phyloP scores from a whole-genome alignment of 1,140 invertebrate genomes.

The Monochamus saltuarius region DNA sequence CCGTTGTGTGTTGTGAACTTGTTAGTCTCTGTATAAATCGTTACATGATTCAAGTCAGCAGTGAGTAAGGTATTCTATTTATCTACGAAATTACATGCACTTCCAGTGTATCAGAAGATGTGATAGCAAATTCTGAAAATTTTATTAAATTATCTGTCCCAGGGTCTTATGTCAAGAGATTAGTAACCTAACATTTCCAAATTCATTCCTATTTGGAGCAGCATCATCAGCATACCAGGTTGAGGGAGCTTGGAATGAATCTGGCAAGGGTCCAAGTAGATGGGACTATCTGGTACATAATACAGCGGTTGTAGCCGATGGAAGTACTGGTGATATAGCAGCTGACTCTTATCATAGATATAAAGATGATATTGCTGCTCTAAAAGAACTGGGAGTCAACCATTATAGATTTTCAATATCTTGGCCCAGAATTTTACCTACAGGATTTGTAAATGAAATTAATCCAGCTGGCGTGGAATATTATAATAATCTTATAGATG shows the following conservation, averaged over 20 bases:
- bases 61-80: too few relatives aligned
- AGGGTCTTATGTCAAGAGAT: too few relatives aligned
- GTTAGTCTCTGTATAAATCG: too few relatives aligned
- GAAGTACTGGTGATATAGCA: constrained; percentile 58
- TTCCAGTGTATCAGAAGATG: too few relatives aligned
- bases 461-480: constrained; percentile 64
- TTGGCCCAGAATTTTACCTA: constrained; percentile 55
- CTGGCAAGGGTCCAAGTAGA: constrained; percentile 56
- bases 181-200: constrained; percentile 49
- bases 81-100: too few relatives aligned
- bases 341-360: constrained; percentile 62
- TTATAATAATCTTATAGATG: constrained; percentile 65
- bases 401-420: constrained; percentile 62
- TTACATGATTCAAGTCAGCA: too few relatives aligned
- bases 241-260: constrained; percentile 59
- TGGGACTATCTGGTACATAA: constrained; percentile 62
- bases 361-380: constrained; percentile 56
- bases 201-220: constrained; percentile 57
- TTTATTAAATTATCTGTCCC: too few relatives aligned
- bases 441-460: constrained; percentile 50
- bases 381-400: constrained; percentile 55
- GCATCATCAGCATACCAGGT: constrained; percentile 59
- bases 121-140: too few relatives aligned
- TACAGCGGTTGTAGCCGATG: constrained; percentile 57
- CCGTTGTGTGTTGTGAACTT: too few relatives aligned